Evolutionary conservation across 2,797 vertebrate genomes (phyloP).

Genomic region (Stomatorhinus walkeri): DNA sequence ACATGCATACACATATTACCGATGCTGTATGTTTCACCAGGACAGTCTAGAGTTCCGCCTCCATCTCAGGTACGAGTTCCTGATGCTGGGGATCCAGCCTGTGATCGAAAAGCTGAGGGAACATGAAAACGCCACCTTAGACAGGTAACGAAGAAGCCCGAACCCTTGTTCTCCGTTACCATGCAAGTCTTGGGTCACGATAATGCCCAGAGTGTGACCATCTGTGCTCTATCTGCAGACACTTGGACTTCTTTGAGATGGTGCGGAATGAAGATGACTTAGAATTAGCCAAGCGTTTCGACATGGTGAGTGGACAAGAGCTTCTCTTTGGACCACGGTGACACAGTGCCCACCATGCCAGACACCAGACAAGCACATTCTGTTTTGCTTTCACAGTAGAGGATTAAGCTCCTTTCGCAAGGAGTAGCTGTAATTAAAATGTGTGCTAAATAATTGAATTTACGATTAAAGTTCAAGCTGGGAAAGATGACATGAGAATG

Average conservation of each 20-base stretch:
- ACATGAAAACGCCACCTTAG: conserved; percentile 89
- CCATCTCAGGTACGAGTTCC: conserved; percentile 90
- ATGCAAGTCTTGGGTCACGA: background rate
- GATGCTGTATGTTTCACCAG: conserved; percentile 46
- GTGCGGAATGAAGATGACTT: conserved; percentile 93
- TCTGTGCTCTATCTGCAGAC: conserved; percentile 53
- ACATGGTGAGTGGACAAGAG: conserved; percentile 66
- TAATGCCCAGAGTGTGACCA: background rate
- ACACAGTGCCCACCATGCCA: background rate
- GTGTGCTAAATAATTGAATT: background rate
- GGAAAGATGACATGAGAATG: background rate
- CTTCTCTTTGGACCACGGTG: background rate
- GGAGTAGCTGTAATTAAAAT: background rate
- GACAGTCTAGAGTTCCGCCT: conserved; percentile 94
- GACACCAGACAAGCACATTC: too few species aligned
- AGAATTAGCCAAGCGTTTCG: conserved; percentile 86
- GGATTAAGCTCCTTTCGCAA: background rate
- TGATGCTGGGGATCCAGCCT: conserved; percentile 95
- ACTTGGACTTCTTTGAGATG: conserved; percentile 98
- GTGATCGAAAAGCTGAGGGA: conserved; percentile 90
- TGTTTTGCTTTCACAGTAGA: background rate
- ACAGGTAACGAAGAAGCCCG: conserved; percentile 63
- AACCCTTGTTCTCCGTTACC: background rate
- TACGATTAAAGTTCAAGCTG: background rate
- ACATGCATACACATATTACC: background rate